Evolutionary conservation across 2,797 vertebrate genomes (phyloP).

Genomic region (Nyctibius grandis): DNA sequence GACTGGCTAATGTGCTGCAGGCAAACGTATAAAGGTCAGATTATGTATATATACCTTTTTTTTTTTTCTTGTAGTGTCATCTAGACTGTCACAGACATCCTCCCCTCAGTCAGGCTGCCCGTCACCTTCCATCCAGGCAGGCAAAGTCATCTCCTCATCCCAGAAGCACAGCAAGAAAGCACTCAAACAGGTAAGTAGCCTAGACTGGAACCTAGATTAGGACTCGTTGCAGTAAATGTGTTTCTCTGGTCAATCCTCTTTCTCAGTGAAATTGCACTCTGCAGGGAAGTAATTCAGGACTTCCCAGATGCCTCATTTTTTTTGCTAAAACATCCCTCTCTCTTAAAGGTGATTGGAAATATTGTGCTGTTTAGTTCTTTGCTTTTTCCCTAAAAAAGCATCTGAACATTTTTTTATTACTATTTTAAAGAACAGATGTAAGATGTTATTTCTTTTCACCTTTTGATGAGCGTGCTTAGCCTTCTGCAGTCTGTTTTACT

Average conservation of each 20-base stretch:
- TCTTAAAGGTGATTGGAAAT: background rate
- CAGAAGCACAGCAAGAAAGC: slow-evolving; percentile 99
- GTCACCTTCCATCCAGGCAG: slow-evolving; percentile 85
- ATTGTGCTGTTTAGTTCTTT: background rate
- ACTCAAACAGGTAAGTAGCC: slow-evolving; percentile 83
- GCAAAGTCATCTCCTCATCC: slow-evolving; percentile 93
- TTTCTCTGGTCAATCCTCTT: background rate
- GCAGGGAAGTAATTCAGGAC: background rate
- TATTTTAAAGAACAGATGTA: background rate
- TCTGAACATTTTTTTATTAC: rapidly evolving
- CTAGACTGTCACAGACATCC: slow-evolving; percentile 88
- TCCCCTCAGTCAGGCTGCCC: slow-evolving; percentile 91
- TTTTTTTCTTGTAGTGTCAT: slow-evolving; percentile 73
- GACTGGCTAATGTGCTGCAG: background rate
- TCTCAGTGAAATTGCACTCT: background rate
- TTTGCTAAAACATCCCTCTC: background rate
- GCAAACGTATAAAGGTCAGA: no score
- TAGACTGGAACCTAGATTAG: background rate
- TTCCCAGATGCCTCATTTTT: background rate
- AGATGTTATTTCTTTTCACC: background rate
- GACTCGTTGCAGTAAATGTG: rapidly evolving
- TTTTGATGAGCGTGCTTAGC: no score
- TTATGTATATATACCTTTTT: background rate
- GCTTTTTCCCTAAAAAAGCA: background rate
- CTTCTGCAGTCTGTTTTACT: background rate